Base-by-base conservation (phyloP, 2,113 vertebrate genomes). In the Ctenodactylus gundi region DNA sequence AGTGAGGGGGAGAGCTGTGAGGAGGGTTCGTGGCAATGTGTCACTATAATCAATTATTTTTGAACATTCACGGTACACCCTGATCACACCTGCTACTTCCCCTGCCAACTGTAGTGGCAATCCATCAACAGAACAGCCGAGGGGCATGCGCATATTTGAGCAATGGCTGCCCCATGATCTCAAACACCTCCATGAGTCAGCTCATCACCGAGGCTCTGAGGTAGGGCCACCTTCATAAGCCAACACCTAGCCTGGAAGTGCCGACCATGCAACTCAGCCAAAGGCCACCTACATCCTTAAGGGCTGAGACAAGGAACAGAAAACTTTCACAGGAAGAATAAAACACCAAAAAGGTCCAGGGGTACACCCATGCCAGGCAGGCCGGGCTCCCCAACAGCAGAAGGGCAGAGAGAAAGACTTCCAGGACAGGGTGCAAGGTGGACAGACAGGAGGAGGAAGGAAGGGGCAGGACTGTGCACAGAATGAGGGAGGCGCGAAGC, bases 91-190 rank as follows among this genome's bases (percentile, higher is more conserved):
- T 14, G 15, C 7, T 27, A 27, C 31, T 18, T 36, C 21, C 57
- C 41, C n/a, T 18, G 10, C 46, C 1, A 29, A 31, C n/a, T 25
- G 53, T 68, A 57, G 14, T 4, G 17, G 55, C 2, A 12, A 6
- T 3, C 80, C 76, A 2, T 13, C 60, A 1, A 3, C 15, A 14
- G 57, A 55, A 67, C 31, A 4, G 3, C 2, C 41, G 0, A 2
- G 0, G n/a, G 7, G 67, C 39, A 2, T 0, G 0, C 3, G 21
- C 9, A 29, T 60, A 39, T 21, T 1, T 17, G 41, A 68, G 70
- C 1, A 0, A 25, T 0, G 46, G 5, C 27, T 2, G 72, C 25
- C 60, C 23, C 12, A 49, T 72, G 62, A 15, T 68, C 64, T 2
- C 27, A 51, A 23, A 8, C 25, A 1, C 72, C 53, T 41, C 11